These are phyloP conservation scores for Heliconius cydno DNA, from an alignment of 2,888 invertebrate genomes.

Conservation along the genomic window DNA sequence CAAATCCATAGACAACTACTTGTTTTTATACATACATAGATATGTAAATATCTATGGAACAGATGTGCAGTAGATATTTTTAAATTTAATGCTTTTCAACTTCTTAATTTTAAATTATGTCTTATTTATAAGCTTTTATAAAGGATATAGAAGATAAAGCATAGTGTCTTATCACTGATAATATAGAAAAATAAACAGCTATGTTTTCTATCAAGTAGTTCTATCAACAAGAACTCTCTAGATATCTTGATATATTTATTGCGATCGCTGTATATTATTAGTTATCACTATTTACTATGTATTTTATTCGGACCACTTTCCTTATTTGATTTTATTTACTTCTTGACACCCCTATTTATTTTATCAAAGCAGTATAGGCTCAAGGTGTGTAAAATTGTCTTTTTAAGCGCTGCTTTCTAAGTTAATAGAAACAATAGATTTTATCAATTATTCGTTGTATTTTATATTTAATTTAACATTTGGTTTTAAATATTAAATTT, in stretches of 20 bases:
- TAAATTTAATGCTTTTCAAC: not conserved
- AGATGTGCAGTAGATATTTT: not conserved
- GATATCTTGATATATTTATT: conserved; percentile 34
- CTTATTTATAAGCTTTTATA: not conserved
- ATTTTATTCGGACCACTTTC: conserved; percentile 30
- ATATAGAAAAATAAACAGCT: conserved; percentile 26
- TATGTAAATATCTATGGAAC: not conserved
- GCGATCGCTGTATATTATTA: conserved; percentile 30
- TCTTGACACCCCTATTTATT: not conserved
- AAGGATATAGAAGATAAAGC: not conserved
- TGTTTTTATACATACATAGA: not conserved
- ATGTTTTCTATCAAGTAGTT: conserved; percentile 33
- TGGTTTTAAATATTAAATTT: too few relatives aligned
- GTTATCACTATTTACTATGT: conserved; percentile 13
- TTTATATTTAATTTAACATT: too few relatives aligned
- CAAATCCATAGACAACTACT: not conserved
- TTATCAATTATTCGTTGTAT: too few relatives aligned
- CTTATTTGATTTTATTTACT: conserved; percentile 23
- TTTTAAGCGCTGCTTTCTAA: too few relatives aligned
- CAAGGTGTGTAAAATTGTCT: not conserved
- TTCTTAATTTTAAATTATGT: too few relatives aligned
- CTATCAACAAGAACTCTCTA: conserved; percentile 17
- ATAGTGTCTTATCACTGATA: not conserved
- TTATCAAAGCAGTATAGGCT: not conserved
- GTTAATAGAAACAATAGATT: too few relatives aligned